A percentile compares a stretch with the other conserved stretches of the same genome.
Conservation (phyloP, 2,113 vertebrate species). For the Elgaria multicarinata region DNA sequence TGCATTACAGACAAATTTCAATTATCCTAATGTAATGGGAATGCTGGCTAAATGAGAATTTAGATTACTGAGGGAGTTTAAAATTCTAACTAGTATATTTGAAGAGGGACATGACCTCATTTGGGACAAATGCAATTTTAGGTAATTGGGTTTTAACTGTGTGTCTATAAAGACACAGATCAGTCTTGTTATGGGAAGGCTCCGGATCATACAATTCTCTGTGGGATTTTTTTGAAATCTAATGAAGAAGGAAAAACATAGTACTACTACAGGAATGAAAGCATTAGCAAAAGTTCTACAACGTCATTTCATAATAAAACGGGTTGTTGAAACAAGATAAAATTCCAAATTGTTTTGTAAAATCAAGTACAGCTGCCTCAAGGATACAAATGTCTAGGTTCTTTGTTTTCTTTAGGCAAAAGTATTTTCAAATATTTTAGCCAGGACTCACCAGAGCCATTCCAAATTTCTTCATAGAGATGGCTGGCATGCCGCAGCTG, state of each 20-base stretch:
- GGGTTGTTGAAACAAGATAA: neutral
- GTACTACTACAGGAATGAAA: constrained; percentile 23
- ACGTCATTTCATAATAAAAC: neutral
- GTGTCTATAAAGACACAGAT: neutral
- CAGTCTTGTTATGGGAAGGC: neutral
- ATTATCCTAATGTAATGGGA: constrained; percentile 17
- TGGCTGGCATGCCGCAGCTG: neutral
- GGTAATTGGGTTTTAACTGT: constrained; percentile 18
- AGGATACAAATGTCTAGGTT: neutral
- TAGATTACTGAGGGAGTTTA: neutral
- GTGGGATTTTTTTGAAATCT: neutral
- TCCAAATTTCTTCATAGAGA: neutral
- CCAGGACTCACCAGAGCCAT: neutral
- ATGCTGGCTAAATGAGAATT: constrained; percentile 15
- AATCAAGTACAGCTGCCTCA: neutral
- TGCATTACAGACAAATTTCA: neutral
- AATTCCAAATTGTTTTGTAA: neutral
- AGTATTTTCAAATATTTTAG: neutral
- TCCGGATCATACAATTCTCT: neutral
- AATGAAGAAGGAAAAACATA: neutral
- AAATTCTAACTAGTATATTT: neutral
- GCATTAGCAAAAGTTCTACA: neutral
- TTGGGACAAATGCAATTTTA: constrained; percentile 4
- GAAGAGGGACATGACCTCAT: constrained; percentile 18
- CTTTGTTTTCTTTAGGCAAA: neutral